phyloP scores from a whole-genome alignment of 2,888 invertebrate genomes.

The Catotricha subobsoleta region DNA sequence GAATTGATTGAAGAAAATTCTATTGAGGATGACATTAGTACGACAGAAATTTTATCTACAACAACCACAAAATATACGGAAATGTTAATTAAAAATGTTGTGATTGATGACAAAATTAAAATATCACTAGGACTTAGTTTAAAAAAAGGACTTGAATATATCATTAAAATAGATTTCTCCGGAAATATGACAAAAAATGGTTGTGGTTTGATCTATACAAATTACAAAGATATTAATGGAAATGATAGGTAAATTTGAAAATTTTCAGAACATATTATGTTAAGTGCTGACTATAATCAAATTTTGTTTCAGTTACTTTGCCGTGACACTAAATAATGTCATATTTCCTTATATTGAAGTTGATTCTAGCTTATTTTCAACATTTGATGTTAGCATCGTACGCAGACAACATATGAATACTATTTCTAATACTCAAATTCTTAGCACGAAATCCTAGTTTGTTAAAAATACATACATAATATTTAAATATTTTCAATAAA shows the following conservation, averaged over 20 bases:
- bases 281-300: neutral
- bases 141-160: neutral
- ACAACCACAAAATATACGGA: neutral
- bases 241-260: neutral
- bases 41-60: no score
- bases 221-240: neutral
- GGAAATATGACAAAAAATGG: neutral
- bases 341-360: no score
- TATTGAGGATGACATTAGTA: no score
- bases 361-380: no score
- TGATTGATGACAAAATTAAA: neutral
- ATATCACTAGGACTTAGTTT: neutral
- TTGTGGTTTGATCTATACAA: neutral
- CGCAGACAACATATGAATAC: no score
- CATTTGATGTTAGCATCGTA: no score
- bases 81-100: neutral
- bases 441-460: no score
- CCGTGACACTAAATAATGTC: no score
- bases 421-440: no score
- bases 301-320: neutral
- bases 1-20: neutral
- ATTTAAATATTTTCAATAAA: no score
- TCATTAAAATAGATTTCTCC: neutral
- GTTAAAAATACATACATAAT: no score
- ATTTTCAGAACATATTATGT: neutral